Evolutionary conservation across 92 coral and sea anemone species (phyloP), one percentile per base, ranked within the genome.

Genomic region (Micromussa lordhowensis): DNA sequence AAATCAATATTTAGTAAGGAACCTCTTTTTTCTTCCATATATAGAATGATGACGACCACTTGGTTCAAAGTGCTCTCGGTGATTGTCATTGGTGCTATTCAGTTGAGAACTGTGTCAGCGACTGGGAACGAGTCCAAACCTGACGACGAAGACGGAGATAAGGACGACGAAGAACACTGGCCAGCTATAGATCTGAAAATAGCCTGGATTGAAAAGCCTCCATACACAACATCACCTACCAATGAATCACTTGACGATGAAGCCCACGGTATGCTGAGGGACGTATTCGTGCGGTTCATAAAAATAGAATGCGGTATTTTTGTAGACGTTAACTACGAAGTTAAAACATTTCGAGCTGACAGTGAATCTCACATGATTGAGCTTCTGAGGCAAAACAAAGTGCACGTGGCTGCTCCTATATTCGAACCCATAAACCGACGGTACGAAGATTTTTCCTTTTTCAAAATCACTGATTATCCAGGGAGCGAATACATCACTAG

Each of bases 381-480:
- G 31, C 81, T 69, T 1, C 73, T 87, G 19, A 58, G 61, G 72
- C 53, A 80, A 30, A 73, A 54, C 79, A 71, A 80, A 55, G 78
- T 68, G 2, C 80, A 79, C 26, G 49, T 68, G 12, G 90, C 85
- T 12, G 35, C 48, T 54, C 90, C 90, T 1, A 40, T 87, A 64
- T 58, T 87, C 54, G 77, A 49, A 40, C 38, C 90, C 35, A 26
- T 11, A 7, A 32, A 61, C 53, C 57, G 71, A 1, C 18, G 34
- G 68, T 68, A 71, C 29, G 80, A 24, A 18, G 84, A 38, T 30
- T 44, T 87, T 34, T 75, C 70, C 29, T 87, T 87, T 31, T 35
- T 87, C 29, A 82, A 81, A 38, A 55, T 87, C 55, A 69, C 18
- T 38, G 57, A 87, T 54, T 87, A 87, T 40, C 90, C 85, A 10